Conservation (phyloP, 2,888 invertebrate species). For the Trimorus sp. region DNA sequence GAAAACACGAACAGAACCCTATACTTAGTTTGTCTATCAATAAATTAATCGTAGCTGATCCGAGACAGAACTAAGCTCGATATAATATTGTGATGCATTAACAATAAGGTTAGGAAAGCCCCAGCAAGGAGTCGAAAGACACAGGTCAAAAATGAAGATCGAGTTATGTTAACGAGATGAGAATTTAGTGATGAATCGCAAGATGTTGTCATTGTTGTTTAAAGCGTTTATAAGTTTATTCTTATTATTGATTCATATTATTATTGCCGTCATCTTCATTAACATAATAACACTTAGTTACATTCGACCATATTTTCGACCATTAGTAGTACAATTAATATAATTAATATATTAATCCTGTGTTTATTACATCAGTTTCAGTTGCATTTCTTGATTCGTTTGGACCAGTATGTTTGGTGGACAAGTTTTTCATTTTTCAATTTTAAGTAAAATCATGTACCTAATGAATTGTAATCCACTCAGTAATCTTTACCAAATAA, state of each 20-base stretch:
- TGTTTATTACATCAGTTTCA: too few species aligned
- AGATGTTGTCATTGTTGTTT: conserved; percentile 71
- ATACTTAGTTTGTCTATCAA: conserved; percentile 50
- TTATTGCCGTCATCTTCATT: conserved; percentile 67
- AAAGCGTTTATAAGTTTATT: conserved; percentile 69
- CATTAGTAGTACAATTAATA: conserved; percentile 56
- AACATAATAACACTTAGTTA: conserved; percentile 59
- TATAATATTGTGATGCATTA: conserved; percentile 69
- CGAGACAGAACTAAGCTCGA: conserved; percentile 65
- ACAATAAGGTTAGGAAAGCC: conserved; percentile 65
- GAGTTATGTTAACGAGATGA: conserved; percentile 58
- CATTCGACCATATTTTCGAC: conserved; percentile 59
- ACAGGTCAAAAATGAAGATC: too few species aligned
- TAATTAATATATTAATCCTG: conserved; percentile 64
- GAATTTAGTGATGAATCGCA: conserved; percentile 47
- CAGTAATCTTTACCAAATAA: too few species aligned
- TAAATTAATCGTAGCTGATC: conserved; percentile 48
- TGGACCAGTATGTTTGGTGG: too few species aligned
- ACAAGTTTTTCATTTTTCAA: too few species aligned
- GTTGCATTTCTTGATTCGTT: too few species aligned
- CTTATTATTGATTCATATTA: conserved; percentile 68
- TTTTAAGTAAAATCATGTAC: too few species aligned
- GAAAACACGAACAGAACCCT: conserved; percentile 44
- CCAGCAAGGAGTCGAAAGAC: conserved; percentile 52
- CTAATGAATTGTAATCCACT: too few species aligned